Percentiles rank a stretch among this genome's conserved stretches.
Evolutionary conservation across 2,888 invertebrate genomes (phyloP).

Genomic region (Hypena proboscidalis): DNA sequence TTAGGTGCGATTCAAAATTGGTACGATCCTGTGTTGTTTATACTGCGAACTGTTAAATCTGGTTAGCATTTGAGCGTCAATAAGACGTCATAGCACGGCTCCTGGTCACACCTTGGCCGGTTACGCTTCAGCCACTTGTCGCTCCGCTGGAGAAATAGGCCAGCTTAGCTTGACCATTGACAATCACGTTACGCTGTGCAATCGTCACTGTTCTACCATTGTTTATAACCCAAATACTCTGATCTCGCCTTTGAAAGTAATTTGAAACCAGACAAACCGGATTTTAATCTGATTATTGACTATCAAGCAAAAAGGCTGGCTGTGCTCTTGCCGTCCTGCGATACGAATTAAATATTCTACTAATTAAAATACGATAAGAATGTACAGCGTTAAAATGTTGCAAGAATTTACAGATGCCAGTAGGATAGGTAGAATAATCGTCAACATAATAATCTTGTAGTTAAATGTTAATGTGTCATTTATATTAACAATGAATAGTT

Average conservation of each 20-base stretch:
- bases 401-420: too few relatives aligned
- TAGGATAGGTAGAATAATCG: too few relatives aligned
- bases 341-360: too few relatives aligned
- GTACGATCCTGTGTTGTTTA: too few relatives aligned
- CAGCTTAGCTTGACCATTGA: constrained; percentile 67
- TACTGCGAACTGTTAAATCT: too few relatives aligned
- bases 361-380: too few relatives aligned
- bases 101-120: constrained; percentile 18
- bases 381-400: too few relatives aligned
- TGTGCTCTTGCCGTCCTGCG: too few relatives aligned
- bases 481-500: constrained; percentile 28
- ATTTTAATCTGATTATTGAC: background rate
- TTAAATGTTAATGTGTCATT: constrained; percentile 25
- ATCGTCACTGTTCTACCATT: constrained; percentile 32
- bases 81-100: too few relatives aligned
- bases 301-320: too few relatives aligned
- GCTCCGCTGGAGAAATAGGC: constrained; percentile 61
- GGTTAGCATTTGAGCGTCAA: too few relatives aligned
- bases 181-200: constrained; percentile 52
- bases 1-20: too few relatives aligned
- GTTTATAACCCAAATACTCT: constrained; percentile 26
- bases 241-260: constrained; percentile 39
- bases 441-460: constrained; percentile 8
- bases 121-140: constrained; percentile 23
- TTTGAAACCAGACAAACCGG: background rate